Evolutionary conservation across 2,797 vertebrate species (phyloP), one percentile per base, ranked within the genome.

Genomic region (Sandelia bainsii): DNA sequence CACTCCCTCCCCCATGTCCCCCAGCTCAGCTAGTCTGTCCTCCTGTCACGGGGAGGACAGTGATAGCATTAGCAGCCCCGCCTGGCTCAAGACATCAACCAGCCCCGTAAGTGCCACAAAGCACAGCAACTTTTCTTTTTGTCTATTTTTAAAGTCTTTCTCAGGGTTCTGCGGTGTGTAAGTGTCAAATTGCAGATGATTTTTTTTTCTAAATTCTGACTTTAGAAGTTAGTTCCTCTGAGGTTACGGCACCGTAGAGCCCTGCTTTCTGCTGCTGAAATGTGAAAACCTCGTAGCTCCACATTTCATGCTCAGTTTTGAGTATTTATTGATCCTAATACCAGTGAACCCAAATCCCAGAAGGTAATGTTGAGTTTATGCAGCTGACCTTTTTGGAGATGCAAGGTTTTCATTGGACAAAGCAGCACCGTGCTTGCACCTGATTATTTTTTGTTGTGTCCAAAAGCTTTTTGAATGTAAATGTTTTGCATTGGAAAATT

Each of bases 21-120:
- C 96, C 93, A 96, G 96, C 93, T 95, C 96, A 87, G 96, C 96
- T 93, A 96, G 96, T 93, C 95, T 97, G 94, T 97, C 97, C 92
- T 98, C 96, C 87, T 97, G 94, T 95, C 96, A 96, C 84, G 96
- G 96, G 81, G 96, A 96, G 92, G 96, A 97, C 91, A 96, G 96
- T 61, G 96, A 97, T 93, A 95, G 96, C 96, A 95, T 97, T 93
- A 97, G 95, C 95, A 96, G 96, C 93, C 96, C 96, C 81, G 94
- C 95, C 95, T 97, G 97, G 96, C 95, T 96, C 95, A 96, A 96
- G 95, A 97, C 94, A 84, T 94, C 96, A 74, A 94, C 94, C 93
- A 98, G 96, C 93, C 96, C 96, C 87, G 96, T 98, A 96, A 97
- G 97, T 96, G 94, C 93, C 92, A 6, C 80, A 11, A 51, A 22